Evolutionary conservation across 2,113 vertebrate genomes (phyloP).

Genomic region (Serilophus lunatus): DNA sequence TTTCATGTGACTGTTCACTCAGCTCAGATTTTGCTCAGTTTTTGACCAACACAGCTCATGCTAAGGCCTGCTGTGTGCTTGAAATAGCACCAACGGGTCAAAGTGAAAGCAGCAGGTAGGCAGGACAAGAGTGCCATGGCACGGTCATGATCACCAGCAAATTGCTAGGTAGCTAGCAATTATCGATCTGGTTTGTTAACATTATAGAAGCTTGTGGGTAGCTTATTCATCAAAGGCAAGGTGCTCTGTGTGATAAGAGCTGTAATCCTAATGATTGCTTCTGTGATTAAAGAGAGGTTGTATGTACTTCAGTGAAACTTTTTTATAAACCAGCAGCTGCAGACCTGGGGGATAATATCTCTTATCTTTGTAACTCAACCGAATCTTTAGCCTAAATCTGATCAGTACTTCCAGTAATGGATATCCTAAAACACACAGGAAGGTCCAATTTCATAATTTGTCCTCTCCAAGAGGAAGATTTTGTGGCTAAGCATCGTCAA

Average conservation of each 20-base stretch:
- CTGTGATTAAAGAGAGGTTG: background rate
- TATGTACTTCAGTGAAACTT: background rate
- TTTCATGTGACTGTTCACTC: background rate
- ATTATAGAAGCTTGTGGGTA: background rate
- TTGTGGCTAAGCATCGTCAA: background rate
- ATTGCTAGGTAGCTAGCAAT: background rate
- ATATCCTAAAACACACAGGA: background rate
- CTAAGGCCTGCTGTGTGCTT: background rate
- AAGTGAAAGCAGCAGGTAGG: background rate
- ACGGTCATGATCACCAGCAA: background rate
- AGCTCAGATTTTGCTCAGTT: background rate
- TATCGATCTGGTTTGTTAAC: background rate
- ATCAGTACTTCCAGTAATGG: background rate
- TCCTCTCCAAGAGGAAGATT: background rate
- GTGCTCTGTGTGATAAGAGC: background rate
- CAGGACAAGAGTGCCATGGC: background rate
- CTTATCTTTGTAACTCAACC: background rate
- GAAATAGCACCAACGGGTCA: background rate
- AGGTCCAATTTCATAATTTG: background rate
- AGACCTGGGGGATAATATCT: background rate
- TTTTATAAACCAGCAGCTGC: background rate
- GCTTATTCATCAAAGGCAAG: background rate
- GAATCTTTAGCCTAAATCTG: background rate
- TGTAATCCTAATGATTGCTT: background rate
- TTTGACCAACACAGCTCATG: background rate